A percentile compares a stretch with the other conserved stretches of the same genome.
These are phyloP conservation scores for Sylvicola fuscatus DNA, from an alignment of 2,888 invertebrate genomes.

Conservation along the genomic window DNA sequence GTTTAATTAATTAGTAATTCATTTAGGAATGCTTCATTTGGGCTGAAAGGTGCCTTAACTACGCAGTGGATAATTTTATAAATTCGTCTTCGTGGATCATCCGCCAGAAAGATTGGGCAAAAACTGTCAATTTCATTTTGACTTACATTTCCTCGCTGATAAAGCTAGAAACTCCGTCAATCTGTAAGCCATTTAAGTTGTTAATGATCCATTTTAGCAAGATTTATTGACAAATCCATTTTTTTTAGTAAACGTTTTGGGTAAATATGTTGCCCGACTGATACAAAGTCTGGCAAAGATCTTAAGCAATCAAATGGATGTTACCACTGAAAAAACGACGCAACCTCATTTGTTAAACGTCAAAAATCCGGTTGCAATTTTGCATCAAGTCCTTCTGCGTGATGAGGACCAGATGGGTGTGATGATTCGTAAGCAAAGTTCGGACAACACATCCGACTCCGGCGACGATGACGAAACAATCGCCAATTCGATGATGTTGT, in stretches of 20 bases:
- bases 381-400: slow-evolving; percentile 51
- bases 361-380: slow-evolving; percentile 61
- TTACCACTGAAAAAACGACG: slow-evolving; percentile 32
- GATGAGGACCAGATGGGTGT: slow-evolving; percentile 1
- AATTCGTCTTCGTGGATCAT: not conserved
- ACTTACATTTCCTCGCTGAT: slow-evolving; percentile 29
- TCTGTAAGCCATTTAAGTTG: slow-evolving; percentile 21
- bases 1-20: slow-evolving; percentile 11
- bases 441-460: slow-evolving; percentile 16
- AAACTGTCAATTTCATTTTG: slow-evolving; percentile 23
- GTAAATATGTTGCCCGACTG: slow-evolving; percentile 39
- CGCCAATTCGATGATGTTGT: slow-evolving; percentile 50
- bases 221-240: not conserved
- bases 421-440: not conserved
- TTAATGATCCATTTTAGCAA: slow-evolving; percentile 2
- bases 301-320: slow-evolving; percentile 57
- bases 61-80: slow-evolving; percentile 41
- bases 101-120: slow-evolving; percentile 26
- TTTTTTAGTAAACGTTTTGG: slow-evolving; percentile 26
- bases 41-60: slow-evolving; percentile 56
- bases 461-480: slow-evolving; percentile 27
- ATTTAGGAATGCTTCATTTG: slow-evolving; percentile 43
- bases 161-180: slow-evolving; percentile 28
- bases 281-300: slow-evolving; percentile 55
- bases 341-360: slow-evolving; percentile 47